Evolutionary conservation across 1,140 invertebrate genomes (phyloP), one percentile per base, ranked within the genome.

Genomic region (Drosophila ercepeae): DNA sequence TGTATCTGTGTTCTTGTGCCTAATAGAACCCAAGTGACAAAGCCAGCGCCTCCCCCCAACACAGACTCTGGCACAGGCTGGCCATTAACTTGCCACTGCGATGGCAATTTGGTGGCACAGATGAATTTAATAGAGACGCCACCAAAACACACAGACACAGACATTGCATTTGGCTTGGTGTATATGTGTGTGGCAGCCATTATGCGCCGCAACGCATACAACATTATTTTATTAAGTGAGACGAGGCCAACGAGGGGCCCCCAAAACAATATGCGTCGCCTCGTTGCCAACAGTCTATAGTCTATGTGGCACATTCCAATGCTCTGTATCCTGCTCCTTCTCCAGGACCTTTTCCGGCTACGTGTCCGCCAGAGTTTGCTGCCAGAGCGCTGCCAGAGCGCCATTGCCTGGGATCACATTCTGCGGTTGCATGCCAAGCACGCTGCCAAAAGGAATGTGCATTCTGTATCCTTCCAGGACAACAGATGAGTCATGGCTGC

Each of bases 151-250:
- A 29, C 9, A 29, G 1, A 27, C 48, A 54, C 60, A 27, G 44
- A 54, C 60, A 27, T 14, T 51, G 36, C 41, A 32, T 60, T 19
- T 34, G 25, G 51, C 7, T 59, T 11, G 41, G 23, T 34, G 13
- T 39, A 27, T 55, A 13, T 44, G 19, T 36, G 21, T 61, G 52
- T 23, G 58, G 53, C 51, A 39, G 39, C 63, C 64, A 75, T 84
- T 83, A 83, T 83, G 79, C 71, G 71, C 60, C 71, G 50, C 75
- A 78, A 55, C 71, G 72, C 67, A 79, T 84, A 64, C 76, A 84
- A 75, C 75, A 76, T 84, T 84, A 84, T 86, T 75, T 79, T 86
- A 79, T 84, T 79, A 78, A 84, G 81, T 84, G 79, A 65, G 81
- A 48, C 57, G 51, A 45, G 50, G 64, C 46, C 53, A 59, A 42